Conservation (phyloP, 2,113 vertebrate species). For the Hylia prasina region DNA sequence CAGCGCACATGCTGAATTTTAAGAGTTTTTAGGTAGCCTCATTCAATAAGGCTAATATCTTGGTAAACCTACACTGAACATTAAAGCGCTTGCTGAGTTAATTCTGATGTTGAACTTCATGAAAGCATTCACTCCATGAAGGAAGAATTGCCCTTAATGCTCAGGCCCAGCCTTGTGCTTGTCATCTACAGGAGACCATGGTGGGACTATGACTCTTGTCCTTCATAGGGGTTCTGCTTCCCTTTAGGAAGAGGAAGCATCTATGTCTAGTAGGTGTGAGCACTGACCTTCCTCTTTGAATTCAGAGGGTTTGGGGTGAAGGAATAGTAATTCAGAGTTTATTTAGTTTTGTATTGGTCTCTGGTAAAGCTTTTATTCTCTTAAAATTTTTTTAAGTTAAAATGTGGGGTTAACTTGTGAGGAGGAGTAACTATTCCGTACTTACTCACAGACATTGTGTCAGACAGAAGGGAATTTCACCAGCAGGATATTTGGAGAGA, state of each 20-base stretch:
- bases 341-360: neutral
- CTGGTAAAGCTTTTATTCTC: neutral
- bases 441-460: neutral
- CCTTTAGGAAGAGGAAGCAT: neutral
- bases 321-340: neutral
- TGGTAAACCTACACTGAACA: neutral
- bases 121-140: neutral
- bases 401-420: neutral
- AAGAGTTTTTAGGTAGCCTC: neutral
- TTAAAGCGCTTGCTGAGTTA: neutral
- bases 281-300: neutral
- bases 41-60: neutral
- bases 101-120: neutral
- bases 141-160: neutral
- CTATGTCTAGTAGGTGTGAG: neutral
- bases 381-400: neutral
- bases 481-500: neutral
- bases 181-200: neutral
- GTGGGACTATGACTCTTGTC: neutral
- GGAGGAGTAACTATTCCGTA: neutral
- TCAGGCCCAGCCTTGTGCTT: neutral
- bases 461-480: neutral
- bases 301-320: neutral
- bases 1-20: neutral
- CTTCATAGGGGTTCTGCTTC: neutral